Conservation (phyloP, 2,113 vertebrate species). For the Corythornis cristatus region DNA sequence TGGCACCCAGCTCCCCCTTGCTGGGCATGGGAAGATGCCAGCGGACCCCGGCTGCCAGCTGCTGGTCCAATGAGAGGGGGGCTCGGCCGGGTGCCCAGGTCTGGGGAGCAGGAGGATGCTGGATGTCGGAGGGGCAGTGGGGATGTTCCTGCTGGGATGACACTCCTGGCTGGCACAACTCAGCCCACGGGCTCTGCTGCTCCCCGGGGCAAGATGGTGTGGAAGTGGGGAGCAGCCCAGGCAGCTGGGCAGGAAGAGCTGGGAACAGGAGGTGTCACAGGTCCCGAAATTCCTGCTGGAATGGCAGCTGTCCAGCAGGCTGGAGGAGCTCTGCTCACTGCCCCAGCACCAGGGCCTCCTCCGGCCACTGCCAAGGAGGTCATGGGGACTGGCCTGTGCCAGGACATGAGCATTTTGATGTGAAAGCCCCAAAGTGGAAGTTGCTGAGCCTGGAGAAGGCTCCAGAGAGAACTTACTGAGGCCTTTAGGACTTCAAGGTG, state of each 20-base stretch:
- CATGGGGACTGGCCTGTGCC: not conserved
- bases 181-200: not conserved
- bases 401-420: rapidly evolving
- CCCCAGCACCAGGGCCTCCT: not conserved
- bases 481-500: too few species aligned
- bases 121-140: not conserved
- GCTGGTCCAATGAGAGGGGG: not conserved
- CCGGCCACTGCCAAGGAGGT: not conserved
- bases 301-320: not conserved
- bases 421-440: not conserved
- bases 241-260: not conserved
- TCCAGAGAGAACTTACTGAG: too few species aligned
- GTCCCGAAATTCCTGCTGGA: rapidly evolving
- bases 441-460: too few species aligned
- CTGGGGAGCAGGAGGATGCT: not conserved
- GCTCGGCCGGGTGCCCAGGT: not conserved
- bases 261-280: not conserved
- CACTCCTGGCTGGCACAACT: not conserved
- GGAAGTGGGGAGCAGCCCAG: not conserved
- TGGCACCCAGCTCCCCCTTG: not conserved
- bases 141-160: not conserved
- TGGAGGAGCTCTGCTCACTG: not conserved
- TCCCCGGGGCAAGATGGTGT: not conserved
- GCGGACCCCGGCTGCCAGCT: not conserved
- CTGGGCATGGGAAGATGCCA: not conserved